phyloP scores from a whole-genome alignment of 1,140 invertebrate species.

The Chironomus tepperi region DNA sequence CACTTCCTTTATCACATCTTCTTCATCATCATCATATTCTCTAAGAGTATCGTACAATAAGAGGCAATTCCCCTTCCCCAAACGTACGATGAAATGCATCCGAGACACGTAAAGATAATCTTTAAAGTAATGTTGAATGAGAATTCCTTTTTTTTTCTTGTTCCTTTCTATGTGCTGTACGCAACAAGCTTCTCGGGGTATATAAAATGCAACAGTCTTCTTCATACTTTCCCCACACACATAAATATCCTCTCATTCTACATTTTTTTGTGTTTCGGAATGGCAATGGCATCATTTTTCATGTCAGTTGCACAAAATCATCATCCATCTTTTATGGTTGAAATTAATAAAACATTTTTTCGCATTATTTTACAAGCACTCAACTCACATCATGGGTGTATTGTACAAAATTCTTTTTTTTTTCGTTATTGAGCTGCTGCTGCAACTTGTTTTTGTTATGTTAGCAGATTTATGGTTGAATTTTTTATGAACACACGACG shows the following conservation, averaged over 20 bases:
- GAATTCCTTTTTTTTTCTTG: not conserved
- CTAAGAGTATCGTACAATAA: no score
- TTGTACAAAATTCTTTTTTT: not conserved
- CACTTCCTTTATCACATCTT: not conserved
- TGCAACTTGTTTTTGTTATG: not conserved
- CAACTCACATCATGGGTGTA: not conserved
- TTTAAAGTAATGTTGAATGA: not conserved
- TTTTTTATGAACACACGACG: not conserved
- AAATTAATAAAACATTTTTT: constrained; percentile 10
- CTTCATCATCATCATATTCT: not conserved
- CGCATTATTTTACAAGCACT: not conserved
- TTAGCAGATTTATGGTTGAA: not conserved
- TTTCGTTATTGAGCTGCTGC: not conserved
- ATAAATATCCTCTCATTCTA: not conserved
- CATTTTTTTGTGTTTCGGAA: not conserved
- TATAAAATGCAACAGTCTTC: not conserved
- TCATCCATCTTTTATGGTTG: constrained; percentile 17
- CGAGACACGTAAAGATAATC: not conserved
- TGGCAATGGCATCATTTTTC: constrained; percentile 4
- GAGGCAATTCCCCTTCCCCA: not conserved
- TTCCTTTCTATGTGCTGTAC: not conserved
- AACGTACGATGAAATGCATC: not conserved
- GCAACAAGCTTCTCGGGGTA: not conserved
- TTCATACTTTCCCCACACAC: not conserved
- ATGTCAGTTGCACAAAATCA: constrained; percentile 20